Base-by-base conservation (phyloP, 2,888 invertebrate genomes). In the Orthonevra nobilis region DNA sequence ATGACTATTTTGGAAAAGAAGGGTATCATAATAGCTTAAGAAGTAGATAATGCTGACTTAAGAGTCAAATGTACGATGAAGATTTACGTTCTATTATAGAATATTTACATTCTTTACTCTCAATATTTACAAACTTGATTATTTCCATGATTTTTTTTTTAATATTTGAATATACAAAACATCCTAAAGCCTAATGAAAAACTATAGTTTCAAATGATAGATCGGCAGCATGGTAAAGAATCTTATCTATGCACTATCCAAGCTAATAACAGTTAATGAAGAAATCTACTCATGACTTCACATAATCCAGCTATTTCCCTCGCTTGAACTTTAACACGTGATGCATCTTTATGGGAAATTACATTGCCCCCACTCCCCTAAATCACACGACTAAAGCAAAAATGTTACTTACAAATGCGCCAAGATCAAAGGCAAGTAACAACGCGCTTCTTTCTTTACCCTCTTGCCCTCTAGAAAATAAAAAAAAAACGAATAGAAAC, bases 301-400 rank as follows among this genome's bases (percentile, higher is more conserved):
- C 44, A 48, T 23, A 48, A 32, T 34, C 50, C 19, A 5, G 50
- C 14, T 44, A 73, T 73, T 73, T 58, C 23, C 42, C 20, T 26
- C 42, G 44, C 28, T 34, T 73, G 73, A 73, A 73, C 73, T 73
- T 73, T 60, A 52, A 66, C 66, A 60, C 58, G 23, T 73, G 30
- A 42, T 64, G 42, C 20, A 60, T 60, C 60, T 32, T 14, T 28
- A 15, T 44, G 60, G 32, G 44, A 34, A 60, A 20, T 20, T 9
- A 46, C 44, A 26, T 19, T n/a, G 32, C 44, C 14, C 19, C 34
- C 56, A 36, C 42, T 66, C 42, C 32, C n/a, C 42, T 36, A 19
- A 28, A 30, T 36, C 36, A 58, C 66, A 66, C 66, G 66, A 73
- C 42, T 73, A 30, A 9, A 26, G 26, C 46, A 48, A 44, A n/a